Percentiles rank a stretch among this genome's conserved stretches.
These are phyloP conservation scores for Orussus abietinus DNA, from an alignment of 1,140 invertebrate species.

Conservation along the genomic window DNA sequence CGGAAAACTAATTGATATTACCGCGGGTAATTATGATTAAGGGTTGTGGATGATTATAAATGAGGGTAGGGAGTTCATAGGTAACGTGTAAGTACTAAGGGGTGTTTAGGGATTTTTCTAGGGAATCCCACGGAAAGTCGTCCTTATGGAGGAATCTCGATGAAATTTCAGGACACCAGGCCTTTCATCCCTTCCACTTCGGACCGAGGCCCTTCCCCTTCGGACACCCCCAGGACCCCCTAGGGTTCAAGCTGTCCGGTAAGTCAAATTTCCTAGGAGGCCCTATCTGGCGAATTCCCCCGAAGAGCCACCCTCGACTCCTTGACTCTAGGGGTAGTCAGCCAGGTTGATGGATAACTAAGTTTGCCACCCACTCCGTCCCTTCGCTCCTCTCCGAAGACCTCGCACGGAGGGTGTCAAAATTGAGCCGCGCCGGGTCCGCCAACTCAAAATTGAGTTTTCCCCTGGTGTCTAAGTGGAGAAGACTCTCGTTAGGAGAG, in stretches of 20 bases:
- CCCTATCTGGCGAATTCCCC: conserved; percentile 14
- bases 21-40: no score
- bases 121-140: no score
- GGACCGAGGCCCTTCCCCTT: conserved; percentile 75
- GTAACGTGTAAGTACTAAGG: no score
- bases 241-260: conserved; percentile 83
- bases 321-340: conserved; percentile 13
- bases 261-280: conserved; percentile 41
- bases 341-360: conserved; percentile 40
- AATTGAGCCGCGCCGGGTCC: conserved; percentile 37
- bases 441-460: conserved; percentile 52
- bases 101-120: no score
- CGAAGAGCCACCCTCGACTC: conserved; percentile 7
- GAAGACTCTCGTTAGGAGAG: conserved; percentile 47
- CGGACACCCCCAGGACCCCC: conserved; percentile 71
- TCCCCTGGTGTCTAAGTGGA: conserved; percentile 40
- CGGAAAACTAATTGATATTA: no score
- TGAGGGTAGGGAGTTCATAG: no score
- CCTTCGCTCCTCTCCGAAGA: conserved; percentile 15
- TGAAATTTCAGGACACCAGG: conserved; percentile 69
- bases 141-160: no score
- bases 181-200: conserved; percentile 83
- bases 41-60: no score
- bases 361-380: conserved; percentile 36
- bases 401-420: conserved; percentile 42